phyloP scores from a whole-genome alignment of 2,113 vertebrate genomes.

The Herpetotheres cachinnans region DNA sequence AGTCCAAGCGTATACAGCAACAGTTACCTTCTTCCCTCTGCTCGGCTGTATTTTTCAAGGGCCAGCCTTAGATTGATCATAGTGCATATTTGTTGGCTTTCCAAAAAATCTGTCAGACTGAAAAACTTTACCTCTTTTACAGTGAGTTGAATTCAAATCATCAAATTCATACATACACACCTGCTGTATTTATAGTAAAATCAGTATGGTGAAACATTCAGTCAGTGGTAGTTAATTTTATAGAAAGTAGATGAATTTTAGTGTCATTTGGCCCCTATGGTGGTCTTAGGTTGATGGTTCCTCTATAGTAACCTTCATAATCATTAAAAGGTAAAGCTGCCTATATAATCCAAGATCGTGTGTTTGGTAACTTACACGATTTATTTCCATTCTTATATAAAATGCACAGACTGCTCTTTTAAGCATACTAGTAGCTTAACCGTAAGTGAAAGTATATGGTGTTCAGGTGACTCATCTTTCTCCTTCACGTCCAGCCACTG shows the following conservation, averaged over 20 bases:
- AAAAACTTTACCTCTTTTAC: not conserved
- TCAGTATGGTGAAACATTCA: not conserved
- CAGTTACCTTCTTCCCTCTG: not conserved
- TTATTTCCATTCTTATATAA: not conserved
- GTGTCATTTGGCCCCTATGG: not conserved
- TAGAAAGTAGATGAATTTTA: not conserved
- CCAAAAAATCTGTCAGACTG: not conserved
- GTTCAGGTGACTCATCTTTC: not conserved
- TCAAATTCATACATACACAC: not conserved
- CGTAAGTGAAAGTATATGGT: not conserved
- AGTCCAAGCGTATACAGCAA: not conserved
- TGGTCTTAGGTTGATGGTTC: not conserved
- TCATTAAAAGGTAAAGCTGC: not conserved
- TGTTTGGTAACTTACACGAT: rapidly evolving
- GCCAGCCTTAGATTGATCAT: not conserved
- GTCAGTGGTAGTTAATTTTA: not conserved
- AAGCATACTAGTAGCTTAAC: not conserved
- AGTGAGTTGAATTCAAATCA: not conserved
- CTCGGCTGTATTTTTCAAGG: not conserved
- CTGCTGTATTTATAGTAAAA: not conserved
- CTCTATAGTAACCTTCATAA: not conserved
- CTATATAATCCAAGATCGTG: not conserved
- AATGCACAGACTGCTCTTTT: not conserved
- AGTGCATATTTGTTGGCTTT: not conserved
- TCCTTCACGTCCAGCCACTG: not conserved